Evolutionary conservation across 2,888 invertebrate genomes (phyloP), one percentile per base, ranked within the genome.

Genomic region (Agrenia bidenticulata): DNA sequence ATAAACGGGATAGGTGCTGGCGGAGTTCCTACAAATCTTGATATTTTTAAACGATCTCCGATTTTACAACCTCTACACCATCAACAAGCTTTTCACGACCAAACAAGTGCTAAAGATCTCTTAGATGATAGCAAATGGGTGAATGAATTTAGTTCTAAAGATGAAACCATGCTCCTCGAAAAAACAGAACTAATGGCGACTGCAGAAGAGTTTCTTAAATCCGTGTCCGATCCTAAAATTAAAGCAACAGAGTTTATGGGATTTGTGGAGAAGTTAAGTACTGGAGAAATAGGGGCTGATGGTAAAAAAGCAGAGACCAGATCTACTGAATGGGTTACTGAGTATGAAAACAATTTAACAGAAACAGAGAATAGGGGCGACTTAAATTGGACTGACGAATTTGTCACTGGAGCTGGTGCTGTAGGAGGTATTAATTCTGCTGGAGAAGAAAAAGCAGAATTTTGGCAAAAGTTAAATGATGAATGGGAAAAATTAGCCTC

Each of bases 401-500:
- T 62, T 61, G 63, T 39, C 27, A 11, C 49, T 13, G 62, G 60
- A 56, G 61, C 50, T 11, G 39, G 17, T 1, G 45, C 50, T 23
- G 61, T 26, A 27, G 42, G n/a, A 21, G 50, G 55, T 17, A 37
- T 26, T 13, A 59, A 57, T 26, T 17, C 17, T 2, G 49, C 57
- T 15, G 32, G 5, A 32, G 57, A 62, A 2, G 66, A 60, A 2
- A 72, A 80, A 70, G 72, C 76, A 62, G 76, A 77, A 66, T 85
- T 85, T 76, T 88, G 88, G 88, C 81, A 84, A 65, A 83, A 84
- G 17, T 79, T 88, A 37, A 86, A 88, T 81, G 87, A 88, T 70
- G 90, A 91, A 80, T 90, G 92, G 89, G 87, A 87, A 66, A 88
- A 88, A 78, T 82, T 91, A 49, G 88, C 90, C 63, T 84, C 87